Evolutionary conservation across 2,113 vertebrate genomes (phyloP), one percentile per base, ranked within the genome.

Genomic region (Rissa tridactyla): DNA sequence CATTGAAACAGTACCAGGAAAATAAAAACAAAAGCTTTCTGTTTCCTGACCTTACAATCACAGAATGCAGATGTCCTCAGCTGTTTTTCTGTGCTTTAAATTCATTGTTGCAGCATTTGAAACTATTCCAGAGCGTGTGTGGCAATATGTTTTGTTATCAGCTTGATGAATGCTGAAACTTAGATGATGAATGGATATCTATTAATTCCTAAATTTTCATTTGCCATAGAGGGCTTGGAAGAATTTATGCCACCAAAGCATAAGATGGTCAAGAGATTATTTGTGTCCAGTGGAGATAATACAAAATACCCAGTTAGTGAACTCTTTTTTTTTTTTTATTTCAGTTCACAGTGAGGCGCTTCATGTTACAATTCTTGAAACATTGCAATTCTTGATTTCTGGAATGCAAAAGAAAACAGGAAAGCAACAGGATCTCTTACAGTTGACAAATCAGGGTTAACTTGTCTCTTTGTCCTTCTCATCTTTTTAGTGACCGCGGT

Each of bases 1-100:
- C 44, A 30, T 89, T 94, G 64, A 86, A 92, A 42, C 11, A 1
- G n/a, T 36, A 84, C n/a, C 38, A 86, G 86, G 76, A 95, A 64
- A 91, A 87, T 49, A 49, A 84, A 92, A 88, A 34, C 92, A 94
- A 96, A 96, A 91, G 72, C 86, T 60, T 64, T 94, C 95, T 47
- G 65, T 94, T 96, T 93, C 88, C 80, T 94, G 76, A 61, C 36
- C 11, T 91, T 86, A 75, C 51, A 73, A 23, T 86, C 32, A 19
- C 61, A 79, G 86, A 88, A 85, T 76, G 61, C 77, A 87, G 92
- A 72, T 96, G 65, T 76, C 58, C 65, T 89, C 44, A 18, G 66
- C 70, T 95, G 57, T 20, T 95, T 75, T 84, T 92, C 73, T 80
- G 38, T 88, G 69, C 52, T 90, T 87, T 85, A 69, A 52, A 90